These are phyloP conservation scores for Phortica okadai DNA, from an alignment of 2,888 invertebrate genomes.

Conservation along the genomic window DNA sequence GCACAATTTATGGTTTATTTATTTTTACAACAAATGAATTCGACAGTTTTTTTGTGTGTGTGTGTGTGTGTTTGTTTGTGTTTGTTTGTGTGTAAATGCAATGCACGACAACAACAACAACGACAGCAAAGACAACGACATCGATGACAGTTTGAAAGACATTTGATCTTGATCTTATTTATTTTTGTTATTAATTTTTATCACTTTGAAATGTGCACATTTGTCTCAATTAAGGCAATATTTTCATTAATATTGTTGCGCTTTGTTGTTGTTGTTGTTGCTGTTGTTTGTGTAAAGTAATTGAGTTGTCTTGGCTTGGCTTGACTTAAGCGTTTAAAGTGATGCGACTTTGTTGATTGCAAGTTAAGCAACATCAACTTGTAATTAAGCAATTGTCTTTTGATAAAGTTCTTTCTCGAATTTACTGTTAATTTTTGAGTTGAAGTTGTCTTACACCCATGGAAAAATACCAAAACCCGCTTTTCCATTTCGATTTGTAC, in stretches of 20 bases:
- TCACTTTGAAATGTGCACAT: conserved; percentile 23
- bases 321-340: not conserved
- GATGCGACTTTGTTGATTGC: not conserved
- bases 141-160: not conserved
- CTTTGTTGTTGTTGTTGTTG: not conserved
- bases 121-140: not conserved
- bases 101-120: not conserved
- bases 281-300: conserved; percentile 11
- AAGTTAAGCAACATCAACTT: not conserved
- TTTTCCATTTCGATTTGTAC: too few species aligned
- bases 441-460: not conserved
- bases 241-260: not conserved
- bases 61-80: conserved; percentile 47
- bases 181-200: conserved; percentile 32
- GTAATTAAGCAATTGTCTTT: not conserved
- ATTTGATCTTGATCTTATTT: conserved; percentile 34
- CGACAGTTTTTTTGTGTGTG: conserved; percentile 33
- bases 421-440: not conserved
- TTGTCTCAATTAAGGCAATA: conserved; percentile 32
- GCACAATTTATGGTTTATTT: conserved; percentile 28
- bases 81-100: conserved; percentile 46
- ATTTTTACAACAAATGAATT: conserved; percentile 42
- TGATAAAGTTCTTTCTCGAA: not conserved
- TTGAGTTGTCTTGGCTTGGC: conserved; percentile 17
- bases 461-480: too few species aligned